Conservation (phyloP, 2,888 invertebrate species). For the Boloria selene region DNA sequence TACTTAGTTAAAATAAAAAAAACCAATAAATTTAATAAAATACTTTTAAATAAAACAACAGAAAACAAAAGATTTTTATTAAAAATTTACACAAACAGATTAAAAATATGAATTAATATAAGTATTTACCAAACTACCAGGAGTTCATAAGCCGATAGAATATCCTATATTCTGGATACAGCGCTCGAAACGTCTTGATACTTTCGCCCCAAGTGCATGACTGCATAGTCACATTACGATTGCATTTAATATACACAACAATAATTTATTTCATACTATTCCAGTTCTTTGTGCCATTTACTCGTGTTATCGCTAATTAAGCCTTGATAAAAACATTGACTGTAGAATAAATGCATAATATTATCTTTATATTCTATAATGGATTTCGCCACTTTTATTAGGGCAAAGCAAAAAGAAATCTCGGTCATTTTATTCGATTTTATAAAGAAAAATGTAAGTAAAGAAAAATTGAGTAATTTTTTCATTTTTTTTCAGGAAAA, state of each 20-base stretch:
- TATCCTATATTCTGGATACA: slow-evolving; percentile 34
- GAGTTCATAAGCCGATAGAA: slow-evolving; percentile 45
- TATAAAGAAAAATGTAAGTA: not conserved
- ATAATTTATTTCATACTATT: not conserved
- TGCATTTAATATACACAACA: slow-evolving; percentile 1
- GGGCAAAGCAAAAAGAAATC: too few species aligned
- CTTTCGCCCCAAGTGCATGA: slow-evolving; percentile 46
- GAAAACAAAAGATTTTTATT: slow-evolving; percentile 9
- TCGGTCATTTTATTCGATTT: too few species aligned
- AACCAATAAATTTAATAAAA: not conserved
- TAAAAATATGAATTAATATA: slow-evolving; percentile 39
- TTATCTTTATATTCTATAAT: not conserved
- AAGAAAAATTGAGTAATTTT: too few species aligned
- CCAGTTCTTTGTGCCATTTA: slow-evolving; percentile 11
- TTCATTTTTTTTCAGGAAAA: slow-evolving; percentile 72
- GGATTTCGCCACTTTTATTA: too few species aligned
- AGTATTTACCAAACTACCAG: slow-evolving; percentile 51
- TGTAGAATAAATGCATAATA: not conserved
- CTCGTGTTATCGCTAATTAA: slow-evolving; percentile 34
- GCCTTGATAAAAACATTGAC: slow-evolving; percentile 27
- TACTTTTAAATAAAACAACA: slow-evolving; percentile 10
- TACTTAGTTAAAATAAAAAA: too few species aligned
- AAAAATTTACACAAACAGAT: slow-evolving; percentile 29
- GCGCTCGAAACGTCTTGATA: slow-evolving; percentile 55
- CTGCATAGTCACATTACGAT: slow-evolving; percentile 35